These are phyloP conservation scores for Therioaphis trifolii DNA, from an alignment of 2,888 invertebrate species.

Conservation along the genomic window DNA sequence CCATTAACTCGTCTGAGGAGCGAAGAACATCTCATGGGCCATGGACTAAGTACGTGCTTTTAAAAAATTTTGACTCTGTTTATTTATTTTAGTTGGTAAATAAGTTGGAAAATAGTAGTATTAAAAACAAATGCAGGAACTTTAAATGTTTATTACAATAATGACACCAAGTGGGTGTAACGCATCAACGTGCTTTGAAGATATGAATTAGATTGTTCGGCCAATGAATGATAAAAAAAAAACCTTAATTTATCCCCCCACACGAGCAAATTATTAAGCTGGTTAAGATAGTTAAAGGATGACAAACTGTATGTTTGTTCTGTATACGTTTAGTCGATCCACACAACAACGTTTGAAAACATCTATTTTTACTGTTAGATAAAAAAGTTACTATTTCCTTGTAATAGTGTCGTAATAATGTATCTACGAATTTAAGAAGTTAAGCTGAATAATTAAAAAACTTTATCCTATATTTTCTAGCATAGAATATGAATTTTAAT, in stretches of 20 bases:
- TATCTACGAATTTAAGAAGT: neutral
- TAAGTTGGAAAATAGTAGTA: neutral
- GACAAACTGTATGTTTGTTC: conserved; percentile 40
- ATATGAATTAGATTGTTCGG: conserved; percentile 57
- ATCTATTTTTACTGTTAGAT: conserved; percentile 42
- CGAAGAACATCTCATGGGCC: too few relatives aligned
- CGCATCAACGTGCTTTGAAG: conserved; percentile 22
- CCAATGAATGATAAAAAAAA: conserved; percentile 62
- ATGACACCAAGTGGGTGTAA: conserved; percentile 54
- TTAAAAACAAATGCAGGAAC: conserved; percentile 25
- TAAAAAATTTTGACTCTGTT: neutral
- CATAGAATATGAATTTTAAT: conserved; percentile 22
- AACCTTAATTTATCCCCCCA: conserved; percentile 62
- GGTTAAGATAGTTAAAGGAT: conserved; percentile 54
- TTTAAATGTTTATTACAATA: conserved; percentile 26
- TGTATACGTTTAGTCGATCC: conserved; percentile 49
- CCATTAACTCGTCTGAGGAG: too few relatives aligned
- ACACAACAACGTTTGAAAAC: conserved; percentile 37
- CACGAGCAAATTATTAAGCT: conserved; percentile 47
- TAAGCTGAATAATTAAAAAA: neutral
- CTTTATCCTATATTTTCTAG: neutral
- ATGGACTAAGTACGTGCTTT: too few relatives aligned
- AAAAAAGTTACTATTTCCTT: neutral
- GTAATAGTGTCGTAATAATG: neutral
- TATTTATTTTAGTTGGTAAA: neutral